Evolutionary conservation across 2,888 invertebrate species (phyloP), one percentile per base, ranked within the genome.

Genomic region (Ormia ochracea): DNA sequence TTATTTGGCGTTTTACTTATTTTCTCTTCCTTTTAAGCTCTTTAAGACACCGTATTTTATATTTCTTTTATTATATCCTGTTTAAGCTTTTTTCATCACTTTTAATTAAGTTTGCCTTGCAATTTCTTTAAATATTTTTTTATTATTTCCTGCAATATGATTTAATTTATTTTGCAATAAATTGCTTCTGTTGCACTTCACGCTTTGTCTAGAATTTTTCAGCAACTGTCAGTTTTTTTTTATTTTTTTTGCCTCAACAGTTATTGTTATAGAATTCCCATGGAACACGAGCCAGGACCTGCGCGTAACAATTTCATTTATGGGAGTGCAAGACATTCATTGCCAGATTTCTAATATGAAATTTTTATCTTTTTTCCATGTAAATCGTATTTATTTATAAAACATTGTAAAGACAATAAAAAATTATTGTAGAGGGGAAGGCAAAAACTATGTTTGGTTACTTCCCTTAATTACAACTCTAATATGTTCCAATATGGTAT

Each of bases 221-320:
- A 80, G 54, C 76, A 80, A 80, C 79, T 80, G 79, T 80, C 79
- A 80, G 54, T 61, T 48, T 72, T 75, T 75, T 80, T 61, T 76
- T 48, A 3, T n/a, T 21, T n/a, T n/a, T n/a, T 66, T 65, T 17
- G 70, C 76, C 66, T 76, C 79, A 80, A 80, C 79, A 80, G 79
- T 80, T 79, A 75, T 78, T 78, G 26, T 50, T 79, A 66, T 21
- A 48, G 38, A 65, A 52, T 58, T 70, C 38, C 36, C 45, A 66
- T 19, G 6, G 28, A 65, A 5, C 63, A 65, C 36, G 58, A 75
- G 1, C 28, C 19, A 45, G 50, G 79, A 68, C 79, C 66, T 80
- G 79, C 79, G 79, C 76, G n/a, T n/a, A n/a, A 76, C 9, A 48
- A 26, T 33, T 43, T 38, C n/a, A n/a, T 26, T 5, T 1, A 3